Conservation (phyloP, 2,113 vertebrate genomes). For the Strigops habroptila region DNA sequence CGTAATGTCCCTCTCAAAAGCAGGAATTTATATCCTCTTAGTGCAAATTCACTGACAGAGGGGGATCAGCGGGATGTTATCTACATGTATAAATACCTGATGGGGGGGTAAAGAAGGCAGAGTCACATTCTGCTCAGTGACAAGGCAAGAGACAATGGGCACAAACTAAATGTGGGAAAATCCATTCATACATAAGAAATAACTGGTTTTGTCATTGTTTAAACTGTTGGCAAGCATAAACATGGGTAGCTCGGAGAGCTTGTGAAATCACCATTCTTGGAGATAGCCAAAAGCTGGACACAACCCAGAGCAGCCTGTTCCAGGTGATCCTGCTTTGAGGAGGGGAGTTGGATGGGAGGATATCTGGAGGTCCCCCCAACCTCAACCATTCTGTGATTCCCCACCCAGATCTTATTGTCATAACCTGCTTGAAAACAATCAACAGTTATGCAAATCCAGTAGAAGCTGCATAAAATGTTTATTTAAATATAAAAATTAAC, state of each 20-base stretch:
- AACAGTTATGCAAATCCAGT: neutral
- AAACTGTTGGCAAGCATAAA: neutral
- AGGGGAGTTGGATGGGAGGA: neutral
- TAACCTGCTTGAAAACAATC: neutral
- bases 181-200: neutral
- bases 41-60: neutral
- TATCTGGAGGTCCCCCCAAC: neutral
- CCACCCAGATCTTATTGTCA: neutral
- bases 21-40: neutral
- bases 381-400: neutral
- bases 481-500: neutral
- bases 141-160: neutral
- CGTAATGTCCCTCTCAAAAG: neutral
- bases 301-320: rapidly evolving
- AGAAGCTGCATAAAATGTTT: neutral
- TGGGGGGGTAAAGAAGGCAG: neutral
- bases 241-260: neutral
- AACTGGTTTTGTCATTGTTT: neutral
- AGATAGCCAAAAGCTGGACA: neutral
- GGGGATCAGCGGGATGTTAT: neutral
- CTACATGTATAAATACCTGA: neutral
- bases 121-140: neutral
- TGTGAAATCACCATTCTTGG: neutral
- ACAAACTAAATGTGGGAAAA: neutral
- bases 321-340: neutral